Base-by-base conservation (phyloP, 1,140 invertebrate genomes). In the Trigoniulus corallinus region DNA sequence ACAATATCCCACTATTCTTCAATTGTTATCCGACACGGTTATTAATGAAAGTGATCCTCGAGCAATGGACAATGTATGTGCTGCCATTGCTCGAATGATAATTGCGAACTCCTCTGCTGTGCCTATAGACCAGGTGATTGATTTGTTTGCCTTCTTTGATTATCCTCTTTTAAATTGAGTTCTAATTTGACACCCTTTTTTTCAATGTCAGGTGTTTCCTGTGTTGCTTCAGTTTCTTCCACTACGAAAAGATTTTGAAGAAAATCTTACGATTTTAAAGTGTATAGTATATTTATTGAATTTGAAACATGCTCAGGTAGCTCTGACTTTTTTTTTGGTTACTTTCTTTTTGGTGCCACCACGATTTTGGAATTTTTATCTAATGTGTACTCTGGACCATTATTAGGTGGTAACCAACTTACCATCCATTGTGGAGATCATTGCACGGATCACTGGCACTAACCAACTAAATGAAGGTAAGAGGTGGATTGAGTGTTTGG, bases 31-130 rank as follows among this genome's bases (percentile, higher is more conserved):
- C 3, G 62, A 67, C n/a, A 68, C 74, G 1, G 69, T 84, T 43
- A 61, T 65, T 20, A 74, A 72, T 55, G 82, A 84, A 61, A 67
- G 64, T 1, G 70, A 79, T 57, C 63, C 66, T 0, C 67, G 76
- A 24, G 76, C 76, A 1, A 61, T 81, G 24, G 84, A 88, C 59
- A 87, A 88, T 59, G 77, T 84, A 51, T 81, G 81, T 63, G 82
- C 81, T 50, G 81, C 82, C 18, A 71, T 84, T 34, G 79, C 81
- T 18, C 72, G 82, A 39, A 68, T 86, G 48, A 81, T 87, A 29
- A 67, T 79, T 18, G 72, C 73, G 0, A 82, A 83, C 66, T 62
- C 70, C 21, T 59, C 60, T 20, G 70, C 67, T 52, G 62, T 86
- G 26, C 82, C 82, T 13, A 56, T 86, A 4, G 71, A 74, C 2